Base-by-base conservation (phyloP, 2,888 invertebrate genomes). In the Melipona bicolor region DNA sequence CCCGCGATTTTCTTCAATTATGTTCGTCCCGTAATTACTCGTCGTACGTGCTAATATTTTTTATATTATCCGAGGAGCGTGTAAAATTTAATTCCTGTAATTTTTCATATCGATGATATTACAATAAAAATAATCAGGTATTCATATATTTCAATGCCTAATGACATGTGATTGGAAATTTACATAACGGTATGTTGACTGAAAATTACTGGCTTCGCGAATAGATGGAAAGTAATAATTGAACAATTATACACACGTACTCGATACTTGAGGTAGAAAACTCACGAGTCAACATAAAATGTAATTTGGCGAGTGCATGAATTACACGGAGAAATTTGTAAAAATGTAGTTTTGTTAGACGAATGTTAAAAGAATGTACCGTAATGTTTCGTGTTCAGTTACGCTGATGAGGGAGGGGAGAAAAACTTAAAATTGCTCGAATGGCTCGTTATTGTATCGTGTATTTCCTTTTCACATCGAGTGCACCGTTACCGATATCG, bases 401-500 rank as follows among this genome's bases (percentile, higher is more conserved):
- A 68, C 6, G n/a, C n/a, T 43, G 62, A 24, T 54, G 15, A 0
- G 71, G 36, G 64, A 24, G 32, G 64, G 49, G 17, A 13, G 72
- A 54, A 52, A 43, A 77, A 50, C 24, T 27, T 69, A 43, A 64
- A 80, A 70, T 72, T 50, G 62, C 56, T 61, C 43, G 59, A 76
- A 75, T 83, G 76, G 78, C 68, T 89, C 72, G 64, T 89, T 88
- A 89, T 89, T 89, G 85, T 88, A 73, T 85, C 78, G 77, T 88
- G 86, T 87, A 87, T 90, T 85, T 89, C 86, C 68, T 87, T 43
- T 88, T 90, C 86, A 91, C 91, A 91, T 91, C 88, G 84, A 91
- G 90, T 91, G 91, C 90, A 89, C 89, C 87, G 83, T 89, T 90
- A 87, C 85, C 87, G 85, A 88, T 88, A 88, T 86, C 88, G 84